Evolutionary conservation across 2,888 invertebrate species (phyloP), one percentile per base, ranked within the genome.

Genomic region (Papilio protenor): DNA sequence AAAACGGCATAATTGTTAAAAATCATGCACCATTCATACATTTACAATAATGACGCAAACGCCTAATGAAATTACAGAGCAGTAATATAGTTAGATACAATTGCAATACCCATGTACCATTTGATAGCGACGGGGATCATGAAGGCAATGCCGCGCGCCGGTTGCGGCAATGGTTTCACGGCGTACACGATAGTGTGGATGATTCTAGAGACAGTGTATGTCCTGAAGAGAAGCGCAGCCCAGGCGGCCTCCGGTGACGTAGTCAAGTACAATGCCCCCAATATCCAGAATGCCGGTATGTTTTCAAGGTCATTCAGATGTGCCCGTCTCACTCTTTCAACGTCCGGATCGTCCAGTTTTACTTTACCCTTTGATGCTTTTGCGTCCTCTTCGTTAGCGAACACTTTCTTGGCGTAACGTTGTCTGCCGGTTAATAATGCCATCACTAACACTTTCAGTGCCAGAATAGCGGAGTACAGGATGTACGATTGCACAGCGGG

Each of bases 231-330:
- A 6, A 82, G 78, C 14, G 79, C 79, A 21, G 82, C 86, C 76
- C 81, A 80, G 33, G 80, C 83, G 0, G 82, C 77, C 8, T 80
- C 85, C 0, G 96, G 96, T 21, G 91, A 90, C 0, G 95, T 96
- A 61, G 94, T 86, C 12, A 95, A 86, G 87, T 96, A 96, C 57
- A 95, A 87, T 12, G 95, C 90, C 10, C 84, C 85, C 97, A 84
- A 74, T 47, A 96, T 82, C 84, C 96, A 92, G 84, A 96, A 97
- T 21, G 95, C 92, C 0, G 96, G 94, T 77, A 97, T 96, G 87
- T 96, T 97, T 89, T 97, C 97, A 85, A 97, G 86, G 87, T 97
- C 97, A 84, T 97, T 97, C 81, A 95, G 92, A 85, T 97, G 96
- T 21, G 96, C 96, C 87, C 96, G 89, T 64, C 93, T 83, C 47